Percentiles rank a stretch among this genome's conserved stretches.
Evolutionary conservation across 2,888 invertebrate species (phyloP).

Genomic region (Bimastos eiseni): DNA sequence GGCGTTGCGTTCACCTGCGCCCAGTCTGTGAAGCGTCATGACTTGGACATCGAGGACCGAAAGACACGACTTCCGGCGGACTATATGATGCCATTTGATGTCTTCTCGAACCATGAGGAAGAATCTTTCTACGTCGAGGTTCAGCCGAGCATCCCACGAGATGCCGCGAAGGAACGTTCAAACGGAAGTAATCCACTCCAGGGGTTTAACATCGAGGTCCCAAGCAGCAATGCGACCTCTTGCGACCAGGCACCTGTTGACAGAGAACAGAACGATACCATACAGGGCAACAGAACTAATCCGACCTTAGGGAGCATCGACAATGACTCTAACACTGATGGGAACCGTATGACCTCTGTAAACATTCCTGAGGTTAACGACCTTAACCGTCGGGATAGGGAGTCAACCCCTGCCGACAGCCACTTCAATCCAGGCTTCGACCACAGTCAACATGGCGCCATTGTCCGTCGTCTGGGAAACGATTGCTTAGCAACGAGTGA

Average conservation of each 20-base stretch:
- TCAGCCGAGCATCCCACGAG: neutral
- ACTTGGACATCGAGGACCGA: neutral
- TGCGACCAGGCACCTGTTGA: neutral
- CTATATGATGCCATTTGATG: neutral
- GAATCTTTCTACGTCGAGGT: neutral
- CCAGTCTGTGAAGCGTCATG: neutral
- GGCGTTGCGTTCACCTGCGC: neutral
- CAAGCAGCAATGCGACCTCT: neutral
- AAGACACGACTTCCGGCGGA: neutral
- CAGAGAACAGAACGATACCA: too few species aligned
- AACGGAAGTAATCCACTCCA: neutral
- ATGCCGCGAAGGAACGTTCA: neutral
- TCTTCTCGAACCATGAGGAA: neutral
- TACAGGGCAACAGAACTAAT: neutral
- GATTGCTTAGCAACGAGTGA: constrained; percentile 13
- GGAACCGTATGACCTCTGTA: neutral
- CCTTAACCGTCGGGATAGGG: neutral
- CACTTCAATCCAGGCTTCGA: neutral
- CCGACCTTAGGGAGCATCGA: neutral
- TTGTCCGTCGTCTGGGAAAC: neutral
- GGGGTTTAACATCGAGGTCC: neutral
- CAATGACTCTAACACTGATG: neutral
- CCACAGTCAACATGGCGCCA: neutral
- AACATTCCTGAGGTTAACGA: neutral
- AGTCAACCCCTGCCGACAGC: neutral